A percentile compares a stretch with the other conserved stretches of the same genome.
These are phyloP conservation scores for Polydrusus pterygomalis DNA, from an alignment of 2,888 invertebrate species.

Conservation along the genomic window DNA sequence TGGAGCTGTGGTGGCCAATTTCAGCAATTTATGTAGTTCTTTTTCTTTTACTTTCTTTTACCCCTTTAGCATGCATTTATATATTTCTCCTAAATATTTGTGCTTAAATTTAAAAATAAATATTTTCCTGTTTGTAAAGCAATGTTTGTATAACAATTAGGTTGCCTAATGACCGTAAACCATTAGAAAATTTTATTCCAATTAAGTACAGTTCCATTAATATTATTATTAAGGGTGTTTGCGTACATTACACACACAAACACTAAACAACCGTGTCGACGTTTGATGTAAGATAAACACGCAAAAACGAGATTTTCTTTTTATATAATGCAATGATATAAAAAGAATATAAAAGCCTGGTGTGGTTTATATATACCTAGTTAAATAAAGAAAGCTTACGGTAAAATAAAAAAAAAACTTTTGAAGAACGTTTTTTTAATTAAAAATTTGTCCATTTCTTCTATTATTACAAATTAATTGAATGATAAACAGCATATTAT, in stretches of 20 bases:
- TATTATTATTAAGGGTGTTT: slow-evolving; percentile 40
- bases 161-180: background rate
- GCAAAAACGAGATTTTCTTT: slow-evolving; percentile 24
- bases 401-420: too few species aligned
- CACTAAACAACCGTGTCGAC: slow-evolving; percentile 38
- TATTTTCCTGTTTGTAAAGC: too few species aligned
- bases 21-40: too few species aligned
- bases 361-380: background rate
- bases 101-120: too few species aligned
- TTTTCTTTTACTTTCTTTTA: too few species aligned
- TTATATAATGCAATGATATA: slow-evolving; percentile 9
- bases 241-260: slow-evolving; percentile 24
- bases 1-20: too few species aligned
- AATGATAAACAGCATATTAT: too few species aligned
- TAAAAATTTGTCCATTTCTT: too few species aligned
- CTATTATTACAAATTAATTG: too few species aligned
- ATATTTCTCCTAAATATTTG: too few species aligned
- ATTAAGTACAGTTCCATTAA: slow-evolving; percentile 38
- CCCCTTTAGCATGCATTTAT: too few species aligned
- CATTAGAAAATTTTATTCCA: slow-evolving; percentile 11
- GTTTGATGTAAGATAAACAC: slow-evolving; percentile 39
- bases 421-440: too few species aligned
- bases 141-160: background rate
- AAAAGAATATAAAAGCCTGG: background rate
- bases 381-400: background rate